phyloP scores from a whole-genome alignment of 2,113 vertebrate species.

The Mustela nigripes region DNA sequence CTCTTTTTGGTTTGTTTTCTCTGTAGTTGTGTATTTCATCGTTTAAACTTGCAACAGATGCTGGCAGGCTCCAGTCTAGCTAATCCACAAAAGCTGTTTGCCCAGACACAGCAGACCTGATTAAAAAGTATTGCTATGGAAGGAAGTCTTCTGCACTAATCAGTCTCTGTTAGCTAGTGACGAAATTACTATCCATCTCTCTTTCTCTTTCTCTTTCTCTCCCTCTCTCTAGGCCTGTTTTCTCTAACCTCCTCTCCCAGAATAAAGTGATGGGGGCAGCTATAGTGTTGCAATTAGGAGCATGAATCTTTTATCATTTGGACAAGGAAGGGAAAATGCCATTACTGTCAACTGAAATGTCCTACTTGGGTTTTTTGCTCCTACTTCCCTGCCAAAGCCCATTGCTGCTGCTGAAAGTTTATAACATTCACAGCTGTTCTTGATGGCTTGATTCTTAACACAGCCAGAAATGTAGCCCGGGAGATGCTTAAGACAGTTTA shows the following conservation, averaged over 20 bases:
- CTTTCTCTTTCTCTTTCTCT: slow-evolving; percentile 72
- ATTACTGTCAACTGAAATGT: not conserved
- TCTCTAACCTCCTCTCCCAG: slow-evolving; percentile 77
- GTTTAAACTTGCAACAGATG: not conserved
- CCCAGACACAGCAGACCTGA: slow-evolving; percentile 26
- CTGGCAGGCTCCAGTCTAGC: slow-evolving; percentile 58
- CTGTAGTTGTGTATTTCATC: slow-evolving; percentile 53
- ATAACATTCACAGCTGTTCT: slow-evolving; percentile 63
- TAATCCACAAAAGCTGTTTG: not conserved
- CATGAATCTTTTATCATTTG: slow-evolving; percentile 83
- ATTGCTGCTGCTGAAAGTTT: slow-evolving; percentile 68
- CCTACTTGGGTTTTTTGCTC: slow-evolving; percentile 70
- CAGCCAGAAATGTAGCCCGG: slow-evolving; percentile 78
- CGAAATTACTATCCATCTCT: slow-evolving; percentile 38
- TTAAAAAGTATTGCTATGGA: slow-evolving; percentile 25
- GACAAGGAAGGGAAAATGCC: slow-evolving; percentile 75
- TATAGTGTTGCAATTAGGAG: slow-evolving; percentile 74
- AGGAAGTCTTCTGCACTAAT: slow-evolving; percentile 11
- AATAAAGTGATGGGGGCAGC: slow-evolving; percentile 80
- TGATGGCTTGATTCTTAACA: slow-evolving; percentile 66
- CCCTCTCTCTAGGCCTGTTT: slow-evolving; percentile 75
- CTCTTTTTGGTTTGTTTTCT: slow-evolving; percentile 75
- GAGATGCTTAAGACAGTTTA: slow-evolving; percentile 67
- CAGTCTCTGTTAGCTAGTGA: slow-evolving; percentile 52
- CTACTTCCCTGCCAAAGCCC: slow-evolving; percentile 63